Evolutionary conservation across 2,113 vertebrate genomes (phyloP), one percentile per base, ranked within the genome.

Genomic region (Gymnarchus niloticus): DNA sequence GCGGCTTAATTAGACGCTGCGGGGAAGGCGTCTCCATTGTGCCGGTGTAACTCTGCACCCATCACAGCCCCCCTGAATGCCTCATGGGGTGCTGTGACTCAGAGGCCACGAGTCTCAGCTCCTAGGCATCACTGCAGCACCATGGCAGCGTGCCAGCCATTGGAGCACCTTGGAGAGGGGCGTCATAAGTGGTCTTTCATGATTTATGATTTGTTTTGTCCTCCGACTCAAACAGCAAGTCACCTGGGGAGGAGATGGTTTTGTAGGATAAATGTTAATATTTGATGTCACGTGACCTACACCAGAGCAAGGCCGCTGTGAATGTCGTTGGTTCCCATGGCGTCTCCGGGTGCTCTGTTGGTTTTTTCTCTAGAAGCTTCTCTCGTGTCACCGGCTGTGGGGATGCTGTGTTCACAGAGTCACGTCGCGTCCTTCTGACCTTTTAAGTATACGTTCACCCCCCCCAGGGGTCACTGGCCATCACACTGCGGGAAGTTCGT

Each of bases 401-500:
- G 25, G 49, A 54, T 52, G 49, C 21, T n/a, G 6, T 33, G 21
- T 77, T 77, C 7, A 77, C 8, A 46, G 37, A 21, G 0, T n/a
- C 2, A 1, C 44, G 17, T 19, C 1, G 21, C 23, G 76, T 37
- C 41, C 23, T 23, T 48, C 0, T n/a, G 21, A 46, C 19, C 44
- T 44, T n/a, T 9, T n/a, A 2, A 3, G 0, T 59, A 6, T 1
- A 1, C 48, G n/a, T 17, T 4, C 49, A 0, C 48, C n/a, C 44
- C 3, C 41, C 0, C 9, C 93, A 99, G 98, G 98, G 98, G 82
- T 95, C 94, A 6, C 86, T 99, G 91, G 93, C 95, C 0, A 93
- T 92, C 84, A 99, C 97, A 0, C 54, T 99, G 89, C 92, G 92
- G 87, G 97, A 99, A 21, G 95, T 96, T 61, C 95, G 93, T 37